phyloP scores from a whole-genome alignment of 2,888 invertebrate genomes.

The Drosophila neonasuta region DNA sequence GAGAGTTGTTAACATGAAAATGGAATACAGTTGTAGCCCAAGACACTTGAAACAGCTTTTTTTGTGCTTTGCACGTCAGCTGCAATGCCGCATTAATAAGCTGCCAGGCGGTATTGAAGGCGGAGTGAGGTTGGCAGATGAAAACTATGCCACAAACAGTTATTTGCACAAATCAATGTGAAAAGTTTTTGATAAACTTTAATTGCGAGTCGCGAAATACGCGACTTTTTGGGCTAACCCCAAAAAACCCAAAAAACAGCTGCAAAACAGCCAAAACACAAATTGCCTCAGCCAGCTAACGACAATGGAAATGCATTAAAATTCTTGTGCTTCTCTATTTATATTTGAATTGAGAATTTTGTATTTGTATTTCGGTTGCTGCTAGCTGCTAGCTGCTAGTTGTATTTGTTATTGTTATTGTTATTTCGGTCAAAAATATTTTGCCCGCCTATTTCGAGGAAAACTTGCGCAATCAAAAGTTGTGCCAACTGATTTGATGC shows the following conservation, averaged over 20 bases:
- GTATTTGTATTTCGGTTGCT: slow-evolving; percentile 19
- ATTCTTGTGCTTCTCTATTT: slow-evolving; percentile 41
- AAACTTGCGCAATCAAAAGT: slow-evolving; percentile 75
- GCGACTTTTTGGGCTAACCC: slow-evolving; percentile 1
- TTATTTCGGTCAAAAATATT: slow-evolving; percentile 61
- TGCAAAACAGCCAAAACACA: slow-evolving; percentile 2
- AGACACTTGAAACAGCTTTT: slow-evolving; percentile 35
- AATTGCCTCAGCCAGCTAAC: slow-evolving; percentile 4
- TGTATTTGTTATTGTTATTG: slow-evolving; percentile 40
- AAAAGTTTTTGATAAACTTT: slow-evolving; percentile 66
- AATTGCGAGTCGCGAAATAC: slow-evolving; percentile 53
- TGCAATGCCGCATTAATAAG: slow-evolving; percentile 39
- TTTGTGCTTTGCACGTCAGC: background rate
- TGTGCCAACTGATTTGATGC: slow-evolving; percentile 63
- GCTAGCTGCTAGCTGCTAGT: slow-evolving; percentile 3
- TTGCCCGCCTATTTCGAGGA: slow-evolving; percentile 22
- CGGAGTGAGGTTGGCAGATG: slow-evolving; percentile 11
- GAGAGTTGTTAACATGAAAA: slow-evolving; percentile 52
- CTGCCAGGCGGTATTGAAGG: background rate
- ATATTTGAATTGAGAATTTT: slow-evolving; percentile 30
- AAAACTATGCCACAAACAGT: slow-evolving; percentile 66
- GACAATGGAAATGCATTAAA: slow-evolving; percentile 67
- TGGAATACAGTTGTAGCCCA: slow-evolving; percentile 13
- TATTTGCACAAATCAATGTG: slow-evolving; percentile 70
- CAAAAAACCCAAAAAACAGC: background rate